Percentiles rank a stretch among this genome's conserved stretches.
These are phyloP conservation scores for Portevinia maculata DNA, from an alignment of 2,888 invertebrate species.

Conservation along the genomic window DNA sequence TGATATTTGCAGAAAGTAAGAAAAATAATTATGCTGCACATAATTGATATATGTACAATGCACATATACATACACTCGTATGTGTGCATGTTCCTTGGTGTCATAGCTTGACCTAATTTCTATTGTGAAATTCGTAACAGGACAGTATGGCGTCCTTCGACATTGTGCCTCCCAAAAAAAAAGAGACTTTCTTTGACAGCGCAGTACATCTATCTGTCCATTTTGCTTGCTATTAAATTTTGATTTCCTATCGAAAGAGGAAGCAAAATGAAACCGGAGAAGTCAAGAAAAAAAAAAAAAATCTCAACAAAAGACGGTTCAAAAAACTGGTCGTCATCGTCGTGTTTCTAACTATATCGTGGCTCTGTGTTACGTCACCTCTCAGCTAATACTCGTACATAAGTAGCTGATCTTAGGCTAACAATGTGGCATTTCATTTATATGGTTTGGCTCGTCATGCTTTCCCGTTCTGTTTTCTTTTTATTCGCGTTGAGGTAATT, in stretches of 20 bases:
- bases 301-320: slow-evolving; percentile 56
- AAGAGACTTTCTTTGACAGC: slow-evolving; percentile 25
- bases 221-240: slow-evolving; percentile 14
- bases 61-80: too few relatives aligned
- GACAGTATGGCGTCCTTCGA: slow-evolving; percentile 4
- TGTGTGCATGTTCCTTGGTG: neutral
- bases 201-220: slow-evolving; percentile 44
- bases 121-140: neutral
- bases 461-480: slow-evolving; percentile 56
- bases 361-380: slow-evolving; percentile 63
- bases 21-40: slow-evolving; percentile 70
- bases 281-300: slow-evolving; percentile 5
- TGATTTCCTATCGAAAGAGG: slow-evolving; percentile 48
- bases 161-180: slow-evolving; percentile 23
- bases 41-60: slow-evolving; percentile 55
- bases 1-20: slow-evolving; percentile 16
- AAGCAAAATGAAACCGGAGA: slow-evolving; percentile 44
- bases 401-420: slow-evolving; percentile 13
- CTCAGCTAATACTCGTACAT: slow-evolving; percentile 7
- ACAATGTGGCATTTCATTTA: slow-evolving; percentile 48
- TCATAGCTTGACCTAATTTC: slow-evolving; percentile 45
- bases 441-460: slow-evolving; percentile 60
- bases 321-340: slow-evolving; percentile 61
- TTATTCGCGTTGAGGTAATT: slow-evolving; percentile 29
- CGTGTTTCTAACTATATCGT: slow-evolving; percentile 32